These are phyloP conservation scores for Felis chaus DNA, from an alignment of 2,113 vertebrate species.

Conservation along the genomic window DNA sequence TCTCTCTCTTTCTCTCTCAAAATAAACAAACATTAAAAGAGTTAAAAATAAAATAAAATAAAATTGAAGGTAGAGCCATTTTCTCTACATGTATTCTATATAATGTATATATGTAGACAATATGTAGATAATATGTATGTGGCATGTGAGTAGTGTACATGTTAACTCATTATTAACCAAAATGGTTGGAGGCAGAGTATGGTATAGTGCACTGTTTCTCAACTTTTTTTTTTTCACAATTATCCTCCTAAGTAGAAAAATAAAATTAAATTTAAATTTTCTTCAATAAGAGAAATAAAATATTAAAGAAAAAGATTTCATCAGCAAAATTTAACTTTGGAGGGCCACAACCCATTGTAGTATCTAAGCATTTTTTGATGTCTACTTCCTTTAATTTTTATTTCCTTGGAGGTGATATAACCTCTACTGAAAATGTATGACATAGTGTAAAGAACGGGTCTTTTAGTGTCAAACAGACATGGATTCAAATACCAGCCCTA, in stretches of 20 bases:
- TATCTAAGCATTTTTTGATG: not conserved
- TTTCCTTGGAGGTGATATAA: not conserved
- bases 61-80: not conserved
- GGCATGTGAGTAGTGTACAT: not conserved
- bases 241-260: not conserved
- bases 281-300: not conserved
- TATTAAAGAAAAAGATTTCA: not conserved
- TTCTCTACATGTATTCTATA: not conserved
- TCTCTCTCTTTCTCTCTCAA: no score
- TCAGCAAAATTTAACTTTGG: not conserved
- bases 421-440: not conserved
- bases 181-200: not conserved
- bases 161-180: conserved; percentile 3
- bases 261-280: not conserved
- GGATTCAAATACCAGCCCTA: not conserved
- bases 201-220: not conserved
- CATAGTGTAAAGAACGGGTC: not conserved
- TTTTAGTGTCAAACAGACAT: not conserved
- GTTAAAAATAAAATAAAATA: not conserved
- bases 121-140: not conserved
- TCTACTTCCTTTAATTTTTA: not conserved
- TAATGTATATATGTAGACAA: not conserved
- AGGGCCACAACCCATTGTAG: not conserved
- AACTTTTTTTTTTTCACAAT: not conserved
- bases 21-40: no score